phyloP scores from a whole-genome alignment of 2,113 vertebrate species.

The Oreochromis niloticus region DNA sequence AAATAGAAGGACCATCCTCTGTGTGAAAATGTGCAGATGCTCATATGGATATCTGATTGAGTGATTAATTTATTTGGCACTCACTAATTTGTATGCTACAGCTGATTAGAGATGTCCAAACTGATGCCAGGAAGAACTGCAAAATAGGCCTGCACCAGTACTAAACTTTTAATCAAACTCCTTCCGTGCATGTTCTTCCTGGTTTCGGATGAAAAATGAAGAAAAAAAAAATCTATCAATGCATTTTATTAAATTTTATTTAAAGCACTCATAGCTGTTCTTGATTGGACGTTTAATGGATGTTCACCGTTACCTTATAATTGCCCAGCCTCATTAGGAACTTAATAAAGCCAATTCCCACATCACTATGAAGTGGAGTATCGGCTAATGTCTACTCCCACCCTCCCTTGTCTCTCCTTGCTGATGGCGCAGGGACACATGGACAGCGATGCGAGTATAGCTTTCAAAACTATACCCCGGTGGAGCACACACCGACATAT shows the following conservation, averaged over 20 bases:
- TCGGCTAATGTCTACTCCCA: slow-evolving; percentile 43
- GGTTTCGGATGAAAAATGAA: background rate
- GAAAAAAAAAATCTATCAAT: background rate
- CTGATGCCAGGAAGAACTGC: background rate
- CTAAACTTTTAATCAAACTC: slow-evolving; percentile 44
- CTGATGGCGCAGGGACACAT: slow-evolving; percentile 73
- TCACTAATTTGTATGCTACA: slow-evolving; percentile 12
- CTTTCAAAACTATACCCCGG: slow-evolving; percentile 35
- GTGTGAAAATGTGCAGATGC: background rate
- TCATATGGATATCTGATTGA: background rate
- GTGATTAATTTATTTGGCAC: slow-evolving; percentile 29
- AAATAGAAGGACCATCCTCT: background rate
- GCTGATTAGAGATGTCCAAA: background rate
- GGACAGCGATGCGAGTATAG: slow-evolving; percentile 53
- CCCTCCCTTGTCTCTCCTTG: slow-evolving; percentile 52
- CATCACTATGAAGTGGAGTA: slow-evolving; percentile 29
- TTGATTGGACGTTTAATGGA: background rate
- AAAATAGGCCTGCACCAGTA: background rate
- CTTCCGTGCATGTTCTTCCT: background rate
- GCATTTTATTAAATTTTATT: background rate
- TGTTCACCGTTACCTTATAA: background rate
- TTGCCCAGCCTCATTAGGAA: background rate
- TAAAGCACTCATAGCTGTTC: background rate
- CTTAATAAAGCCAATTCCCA: slow-evolving; percentile 20
- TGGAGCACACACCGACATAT: slow-evolving; percentile 20